Percentiles rank a stretch among this genome's conserved stretches.
Conservation (phyloP, 2,797 vertebrate species). For the Tiaroga cobitis region DNA sequence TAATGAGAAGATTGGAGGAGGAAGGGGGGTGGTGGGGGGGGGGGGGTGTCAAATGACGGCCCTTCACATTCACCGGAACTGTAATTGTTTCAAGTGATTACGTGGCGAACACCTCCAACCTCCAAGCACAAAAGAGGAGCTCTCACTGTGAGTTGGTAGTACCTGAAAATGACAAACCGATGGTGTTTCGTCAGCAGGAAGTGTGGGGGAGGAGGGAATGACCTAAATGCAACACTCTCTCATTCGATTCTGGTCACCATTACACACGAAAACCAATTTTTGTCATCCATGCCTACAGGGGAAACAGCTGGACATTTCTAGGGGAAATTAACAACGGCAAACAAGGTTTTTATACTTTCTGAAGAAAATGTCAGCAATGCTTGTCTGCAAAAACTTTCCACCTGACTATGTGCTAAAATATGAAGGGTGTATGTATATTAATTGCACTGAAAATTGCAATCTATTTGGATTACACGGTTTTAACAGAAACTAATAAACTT, state of each 20-base stretch:
- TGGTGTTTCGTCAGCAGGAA: background rate
- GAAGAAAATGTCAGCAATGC: background rate
- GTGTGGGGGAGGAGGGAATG: background rate
- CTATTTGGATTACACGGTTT: background rate
- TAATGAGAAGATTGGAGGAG: background rate
- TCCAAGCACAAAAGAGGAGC: conserved; percentile 20
- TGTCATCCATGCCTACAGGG: background rate
- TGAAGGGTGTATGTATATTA: background rate
- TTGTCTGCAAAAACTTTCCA: background rate
- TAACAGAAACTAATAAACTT: background rate
- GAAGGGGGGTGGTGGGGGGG: background rate
- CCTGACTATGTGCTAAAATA: background rate
- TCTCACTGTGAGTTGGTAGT: conserved; percentile 21
- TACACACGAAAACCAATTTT: background rate
- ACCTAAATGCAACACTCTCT: background rate
- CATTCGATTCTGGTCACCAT: background rate
- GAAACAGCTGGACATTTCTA: background rate
- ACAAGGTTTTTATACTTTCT: background rate
- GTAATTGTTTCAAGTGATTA: conserved; percentile 41
- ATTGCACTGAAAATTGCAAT: background rate
- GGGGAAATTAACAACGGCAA: background rate
- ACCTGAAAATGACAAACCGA: background rate
- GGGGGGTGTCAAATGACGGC: background rate
- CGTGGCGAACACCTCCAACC: conserved; percentile 24
- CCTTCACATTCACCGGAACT: background rate